Conservation (phyloP, 2,797 vertebrate genomes). For the Euphonia xanthogaster region DNA sequence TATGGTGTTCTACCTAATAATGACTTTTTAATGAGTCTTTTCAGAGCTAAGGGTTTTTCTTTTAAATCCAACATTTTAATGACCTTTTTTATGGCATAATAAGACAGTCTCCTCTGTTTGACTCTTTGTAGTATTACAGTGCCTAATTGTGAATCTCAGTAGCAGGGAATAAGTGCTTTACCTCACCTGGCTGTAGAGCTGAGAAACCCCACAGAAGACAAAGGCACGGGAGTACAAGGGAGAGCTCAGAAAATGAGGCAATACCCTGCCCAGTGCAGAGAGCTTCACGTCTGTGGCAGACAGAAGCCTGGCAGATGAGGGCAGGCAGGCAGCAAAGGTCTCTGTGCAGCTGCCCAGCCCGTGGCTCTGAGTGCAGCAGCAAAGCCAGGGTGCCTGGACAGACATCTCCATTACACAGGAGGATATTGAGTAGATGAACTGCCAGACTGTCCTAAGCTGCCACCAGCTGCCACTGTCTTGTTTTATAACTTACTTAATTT, state of each 20-base stretch:
- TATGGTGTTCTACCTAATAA: slow-evolving; percentile 15
- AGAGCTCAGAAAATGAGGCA: rapidly evolving
- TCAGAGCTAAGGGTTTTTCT: slow-evolving; percentile 16
- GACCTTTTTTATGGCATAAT: background rate
- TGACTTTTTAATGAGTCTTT: slow-evolving; percentile 45
- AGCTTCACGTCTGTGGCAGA: background rate
- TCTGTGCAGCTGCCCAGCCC: background rate
- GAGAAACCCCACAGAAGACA: background rate
- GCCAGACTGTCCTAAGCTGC: background rate
- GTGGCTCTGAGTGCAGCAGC: background rate
- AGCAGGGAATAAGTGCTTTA: background rate
- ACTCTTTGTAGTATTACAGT: background rate
- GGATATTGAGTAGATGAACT: background rate
- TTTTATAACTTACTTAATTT: background rate
- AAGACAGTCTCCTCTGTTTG: background rate
- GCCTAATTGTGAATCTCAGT: background rate
- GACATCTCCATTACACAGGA: background rate
- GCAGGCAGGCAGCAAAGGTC: background rate
- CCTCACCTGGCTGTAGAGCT: background rate
- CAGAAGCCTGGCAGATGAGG: background rate
- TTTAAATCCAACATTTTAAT: slow-evolving; percentile 28
- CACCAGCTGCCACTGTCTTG: background rate
- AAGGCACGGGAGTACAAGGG: background rate
- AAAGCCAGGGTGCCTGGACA: rapidly evolving
- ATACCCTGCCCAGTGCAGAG: background rate